Evolutionary conservation across 2,797 vertebrate species (phyloP), one percentile per base, ranked within the genome.

Genomic region (Nasua narica): DNA sequence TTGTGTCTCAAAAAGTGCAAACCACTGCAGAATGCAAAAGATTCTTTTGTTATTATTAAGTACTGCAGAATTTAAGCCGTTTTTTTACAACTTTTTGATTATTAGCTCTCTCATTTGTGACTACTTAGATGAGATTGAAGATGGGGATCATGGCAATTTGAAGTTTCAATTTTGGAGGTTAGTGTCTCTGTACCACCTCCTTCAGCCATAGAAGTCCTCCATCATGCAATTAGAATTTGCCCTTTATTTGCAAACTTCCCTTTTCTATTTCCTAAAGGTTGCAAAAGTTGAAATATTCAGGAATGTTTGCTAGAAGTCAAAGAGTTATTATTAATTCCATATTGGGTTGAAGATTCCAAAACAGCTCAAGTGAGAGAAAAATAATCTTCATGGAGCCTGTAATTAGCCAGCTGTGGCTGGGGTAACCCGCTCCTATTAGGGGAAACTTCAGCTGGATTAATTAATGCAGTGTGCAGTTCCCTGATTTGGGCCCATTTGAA

Each of bases 371-470:
- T 50, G 48, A 87, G 46, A 94, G 60, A 91, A 93, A 94, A 94
- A 90, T 58, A 81, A 81, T 67, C 19, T 82, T 35, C 32, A 79
- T 18, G 60, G 19, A 93, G 50, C 56, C 74, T 94, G 48, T 93
- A 84, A 96, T 97, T 97, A 95, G 70, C 85, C 96, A 95, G 74
- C 65, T 92, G 70, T 91, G 78, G 27, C 35, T n/a, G 23, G 56
- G 86, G 69, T 9, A 60, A 65, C 25, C 83, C 87, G 40, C 32
- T 96, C 84, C 88, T 87, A 60, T 74, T 77, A 87, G n/a, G 14
- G 46, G 74, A 94, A 92, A 78, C 84, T 76, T 89, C 37, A 91
- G 23, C 62, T 93, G 48, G 40, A 91, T 87, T 94, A 81, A 93
- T 60, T 77, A 86, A 74, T 29, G 69, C 56, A 79, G 62, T 25